Conservation (phyloP, 2,888 invertebrate genomes). For the Leistus spinibarbis region DNA sequence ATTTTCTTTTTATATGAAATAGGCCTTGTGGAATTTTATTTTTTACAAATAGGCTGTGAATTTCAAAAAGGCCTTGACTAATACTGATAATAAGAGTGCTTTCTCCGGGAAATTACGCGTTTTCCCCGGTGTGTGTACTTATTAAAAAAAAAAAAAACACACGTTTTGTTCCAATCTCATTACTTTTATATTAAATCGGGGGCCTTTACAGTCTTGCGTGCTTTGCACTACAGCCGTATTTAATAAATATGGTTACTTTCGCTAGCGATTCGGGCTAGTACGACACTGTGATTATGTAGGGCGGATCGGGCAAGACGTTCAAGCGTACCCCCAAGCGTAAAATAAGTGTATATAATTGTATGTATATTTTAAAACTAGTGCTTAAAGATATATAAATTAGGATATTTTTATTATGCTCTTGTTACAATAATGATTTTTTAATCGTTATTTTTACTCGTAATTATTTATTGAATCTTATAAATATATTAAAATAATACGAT, state of each 20-base stretch:
- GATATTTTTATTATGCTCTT: constrained; percentile 34
- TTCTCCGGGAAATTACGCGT: not conserved
- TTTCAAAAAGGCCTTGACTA: constrained; percentile 27
- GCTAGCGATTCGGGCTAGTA: not conserved
- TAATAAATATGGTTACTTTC: not conserved
- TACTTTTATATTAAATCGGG: not conserved
- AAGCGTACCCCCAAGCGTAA: too few relatives aligned
- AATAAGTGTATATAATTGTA: constrained; percentile 31
- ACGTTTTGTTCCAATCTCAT: not conserved
- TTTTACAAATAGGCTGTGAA: constrained; percentile 30
- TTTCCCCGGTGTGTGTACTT: not conserved
- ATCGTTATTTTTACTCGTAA: constrained; percentile 25
- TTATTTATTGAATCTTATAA: constrained; percentile 30
- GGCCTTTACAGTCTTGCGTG: not conserved
- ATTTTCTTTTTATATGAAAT: not conserved
- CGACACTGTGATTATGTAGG: constrained; percentile 24
- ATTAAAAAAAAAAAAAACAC: too few relatives aligned
- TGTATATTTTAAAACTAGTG: constrained; percentile 35
- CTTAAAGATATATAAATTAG: constrained; percentile 16
- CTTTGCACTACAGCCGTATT: not conserved
- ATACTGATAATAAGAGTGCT: constrained; percentile 10
- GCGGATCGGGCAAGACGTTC: too few relatives aligned
- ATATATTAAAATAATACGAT: too few relatives aligned
- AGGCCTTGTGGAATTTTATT: constrained; percentile 15
- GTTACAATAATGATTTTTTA: constrained; percentile 23